These are phyloP conservation scores for Gasterosteus aculeatus DNA, from an alignment of 2,113 vertebrate genomes.

Conservation along the genomic window DNA sequence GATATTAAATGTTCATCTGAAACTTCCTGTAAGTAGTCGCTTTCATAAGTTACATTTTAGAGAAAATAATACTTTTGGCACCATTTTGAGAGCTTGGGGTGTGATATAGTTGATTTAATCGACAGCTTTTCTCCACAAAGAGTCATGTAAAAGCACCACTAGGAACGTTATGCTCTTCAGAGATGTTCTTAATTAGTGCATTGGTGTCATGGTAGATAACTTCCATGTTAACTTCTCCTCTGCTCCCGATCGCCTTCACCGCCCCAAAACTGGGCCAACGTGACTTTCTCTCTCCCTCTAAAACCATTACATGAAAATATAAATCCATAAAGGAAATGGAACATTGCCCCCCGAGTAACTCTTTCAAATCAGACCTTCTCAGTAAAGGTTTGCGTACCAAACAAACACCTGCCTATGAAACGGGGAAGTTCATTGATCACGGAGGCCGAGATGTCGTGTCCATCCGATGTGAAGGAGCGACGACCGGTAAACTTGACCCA, in stretches of 20 bases:
- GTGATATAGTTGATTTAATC: neutral
- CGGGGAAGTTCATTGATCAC: neutral
- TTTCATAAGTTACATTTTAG: neutral
- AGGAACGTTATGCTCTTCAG: neutral
- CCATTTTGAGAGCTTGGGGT: neutral
- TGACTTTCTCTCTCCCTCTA: no score
- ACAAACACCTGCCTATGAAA: neutral
- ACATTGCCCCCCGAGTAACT: neutral
- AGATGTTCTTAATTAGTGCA: neutral
- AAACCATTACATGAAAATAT: neutral
- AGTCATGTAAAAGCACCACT: neutral
- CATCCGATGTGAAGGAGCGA: neutral
- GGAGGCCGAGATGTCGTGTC: neutral
- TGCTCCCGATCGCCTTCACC: no score
- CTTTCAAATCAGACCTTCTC: neutral
- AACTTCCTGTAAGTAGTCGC: neutral
- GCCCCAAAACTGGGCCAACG: neutral
- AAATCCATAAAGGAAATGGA: neutral
- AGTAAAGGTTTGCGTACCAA: neutral
- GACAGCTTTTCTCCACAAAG: neutral
- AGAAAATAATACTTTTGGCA: neutral
- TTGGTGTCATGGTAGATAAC: neutral
- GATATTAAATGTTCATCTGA: conserved; percentile 1
- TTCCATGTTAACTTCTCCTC: neutral
- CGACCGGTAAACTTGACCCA: neutral